Base-by-base conservation (phyloP, 2,888 invertebrate genomes). In the Drosophila melanosoma region DNA sequence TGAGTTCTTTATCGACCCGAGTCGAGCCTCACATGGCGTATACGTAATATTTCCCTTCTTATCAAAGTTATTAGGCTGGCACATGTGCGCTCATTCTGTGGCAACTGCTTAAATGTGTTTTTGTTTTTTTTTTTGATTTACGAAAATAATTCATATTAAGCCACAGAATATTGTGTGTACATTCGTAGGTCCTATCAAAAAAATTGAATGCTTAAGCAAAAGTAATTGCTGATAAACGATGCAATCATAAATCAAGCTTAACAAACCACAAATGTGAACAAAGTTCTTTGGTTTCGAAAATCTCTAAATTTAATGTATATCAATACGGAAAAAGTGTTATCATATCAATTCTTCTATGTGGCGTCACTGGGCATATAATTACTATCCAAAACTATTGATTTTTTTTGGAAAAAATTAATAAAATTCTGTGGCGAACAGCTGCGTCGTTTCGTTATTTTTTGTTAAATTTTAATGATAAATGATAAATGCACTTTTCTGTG, bases 31-130 rank as follows among this genome's bases (percentile, higher is more conserved):
- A 81, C 71, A 76, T 72, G 79, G 71, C 79, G 71, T 69, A 70
- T 87, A 63, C 59, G 69, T 73, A 76, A 78, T 81, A 82, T 79
- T 70, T 64, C 58, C 40, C 26, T 49, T 36, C 45, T 36, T 26
- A 20, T 52, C 42, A 61, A 65, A 76, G 49, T 60, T 76, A 82
- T 82, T 74, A 70, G 58, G 64, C 53, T 67, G 54, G 53, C 76
- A 72, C 70, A 79, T 76, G 69, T 71, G 83, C 48, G 53, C 48
- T 54, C 49, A 68, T 59, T 59, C 53, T 83, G 45, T 51, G 48
- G 23, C 20, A 54, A 40, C 51, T 60, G 57, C 67, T 56, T 48
- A 51, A 61, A 61, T 58, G 38, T 64, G 26, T 3, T 26, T 26
- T 3, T n/a, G n/a, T 4, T 26, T 26, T 26, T 29, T 29, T 29